Base-by-base conservation (phyloP, 2,113 vertebrate genomes). In the Anguilla rostrata region DNA sequence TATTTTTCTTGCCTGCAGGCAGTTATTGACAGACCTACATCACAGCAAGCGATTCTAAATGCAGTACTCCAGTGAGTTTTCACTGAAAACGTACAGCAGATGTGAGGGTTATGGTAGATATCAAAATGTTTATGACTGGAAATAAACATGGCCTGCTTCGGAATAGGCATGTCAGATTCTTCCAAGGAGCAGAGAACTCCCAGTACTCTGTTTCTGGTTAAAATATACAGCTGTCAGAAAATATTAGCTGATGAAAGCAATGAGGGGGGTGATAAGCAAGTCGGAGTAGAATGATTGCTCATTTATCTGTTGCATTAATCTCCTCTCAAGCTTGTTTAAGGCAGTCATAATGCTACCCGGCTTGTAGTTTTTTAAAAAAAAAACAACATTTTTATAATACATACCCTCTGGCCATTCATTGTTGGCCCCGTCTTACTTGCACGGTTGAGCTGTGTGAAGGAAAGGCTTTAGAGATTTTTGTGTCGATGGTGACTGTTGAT, bases 101-200 rank as follows among this genome's bases (percentile, higher is more conserved):
- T 86, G 85, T 86, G 53, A 81, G 63, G 85, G 85, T 86, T 86
- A 80, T 86, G 56, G 79, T 80, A 82, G 85, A 82, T 81, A 86
- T 82, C 85, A 86, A 86, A 86, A 86, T 86, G 85, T 86, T 86
- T 86, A 86, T 81, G 79, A 63, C 49, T 82, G 22, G 78, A 81
- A 86, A 86, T 86, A 81, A 86, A 81, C 40, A 63, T 66, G 57
- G 39, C 80, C 80, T 60, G 56, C 39, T 81, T 86, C 43, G 26
- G 56, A 86, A 79, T 41, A 40, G 81, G 81, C 39, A 49, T 41
- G 26, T 81, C 53, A 20, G 26, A 39, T 57, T 75, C 71, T 34
- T 80, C 29, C 85, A 71, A 34, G 79, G 39, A 82, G 85, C 22
- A 41, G 34, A 86, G 39, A 66, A 53, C 46, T n/a, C 15, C 78